A percentile compares a stretch with the other conserved stretches of the same genome.
These are phyloP conservation scores for Sinosuthora webbiana DNA, from an alignment of 2,113 vertebrate species.

Conservation along the genomic window DNA sequence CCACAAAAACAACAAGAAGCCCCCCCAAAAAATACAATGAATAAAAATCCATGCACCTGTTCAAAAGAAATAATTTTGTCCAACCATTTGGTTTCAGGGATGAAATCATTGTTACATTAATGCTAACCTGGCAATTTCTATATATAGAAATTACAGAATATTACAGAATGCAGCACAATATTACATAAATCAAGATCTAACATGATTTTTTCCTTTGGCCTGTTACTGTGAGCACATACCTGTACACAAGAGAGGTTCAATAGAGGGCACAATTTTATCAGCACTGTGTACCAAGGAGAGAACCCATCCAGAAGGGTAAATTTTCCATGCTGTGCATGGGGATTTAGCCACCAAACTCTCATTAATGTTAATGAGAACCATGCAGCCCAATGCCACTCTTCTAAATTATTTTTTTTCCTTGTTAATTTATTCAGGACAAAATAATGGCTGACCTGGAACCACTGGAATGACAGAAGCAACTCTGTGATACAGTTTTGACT, in stretches of 20 bases:
- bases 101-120: not conserved
- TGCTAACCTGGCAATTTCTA: not conserved
- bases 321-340: not conserved
- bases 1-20: not conserved
- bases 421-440: not conserved
- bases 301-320: not conserved
- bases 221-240: not conserved
- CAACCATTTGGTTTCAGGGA: not conserved
- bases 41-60: not conserved
- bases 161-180: not conserved
- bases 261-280: not conserved
- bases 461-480: not conserved
- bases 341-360: not conserved
- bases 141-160: not conserved
- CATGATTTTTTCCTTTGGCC: not conserved
- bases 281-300: not conserved
- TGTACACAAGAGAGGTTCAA: not conserved
- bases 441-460: not conserved
- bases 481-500: not conserved
- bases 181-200: not conserved
- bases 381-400: not conserved
- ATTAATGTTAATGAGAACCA: not conserved
- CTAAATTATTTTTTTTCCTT: not conserved
- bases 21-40: not conserved
- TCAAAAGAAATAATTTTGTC: not conserved